Conservation (phyloP, 2,888 invertebrate species). For the Holacanthella duospinosa region DNA sequence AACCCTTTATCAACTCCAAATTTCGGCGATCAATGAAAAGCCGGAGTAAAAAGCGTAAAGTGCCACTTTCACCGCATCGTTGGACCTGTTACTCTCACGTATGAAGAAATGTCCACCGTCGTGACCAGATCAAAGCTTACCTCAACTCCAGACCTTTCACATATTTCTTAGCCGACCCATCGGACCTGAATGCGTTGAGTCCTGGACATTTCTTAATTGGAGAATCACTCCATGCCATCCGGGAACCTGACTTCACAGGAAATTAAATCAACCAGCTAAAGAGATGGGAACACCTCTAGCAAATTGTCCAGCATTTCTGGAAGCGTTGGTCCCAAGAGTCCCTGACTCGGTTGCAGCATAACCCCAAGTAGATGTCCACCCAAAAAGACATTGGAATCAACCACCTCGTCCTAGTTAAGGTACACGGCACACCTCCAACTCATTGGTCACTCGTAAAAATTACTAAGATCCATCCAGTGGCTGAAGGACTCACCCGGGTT, state of each 20-base stretch:
- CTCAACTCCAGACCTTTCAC: slow-evolving; percentile 28
- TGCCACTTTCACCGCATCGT: no score
- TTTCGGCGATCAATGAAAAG: no score
- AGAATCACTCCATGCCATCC: slow-evolving; percentile 22
- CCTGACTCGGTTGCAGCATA: slow-evolving; percentile 11
- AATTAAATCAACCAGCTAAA: slow-evolving; percentile 7
- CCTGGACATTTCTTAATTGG: slow-evolving; percentile 39
- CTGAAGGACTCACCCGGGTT: not conserved
- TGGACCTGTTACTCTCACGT: no score
- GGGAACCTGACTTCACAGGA: slow-evolving; percentile 8
- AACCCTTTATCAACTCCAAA: no score
- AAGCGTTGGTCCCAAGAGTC: slow-evolving; percentile 8
- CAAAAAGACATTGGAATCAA: not conserved
- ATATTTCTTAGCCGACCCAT: slow-evolving; percentile 29
- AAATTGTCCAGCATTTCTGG: slow-evolving; percentile 17
- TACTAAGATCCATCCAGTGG: not conserved
- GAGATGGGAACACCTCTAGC: slow-evolving; percentile 17
- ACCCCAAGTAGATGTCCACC: slow-evolving; percentile 13
- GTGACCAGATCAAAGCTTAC: no score
- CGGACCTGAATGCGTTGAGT: slow-evolving; percentile 32
- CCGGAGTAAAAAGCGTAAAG: no score
- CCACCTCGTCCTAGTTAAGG: slow-evolving; percentile 16
- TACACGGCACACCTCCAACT: not conserved
- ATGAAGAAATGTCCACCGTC: no score
- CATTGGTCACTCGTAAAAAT: not conserved